Evolutionary conservation across 92 coral and sea anemone genomes (phyloP), one percentile per base, ranked within the genome.

Genomic region (Palythoa caribaeorum): DNA sequence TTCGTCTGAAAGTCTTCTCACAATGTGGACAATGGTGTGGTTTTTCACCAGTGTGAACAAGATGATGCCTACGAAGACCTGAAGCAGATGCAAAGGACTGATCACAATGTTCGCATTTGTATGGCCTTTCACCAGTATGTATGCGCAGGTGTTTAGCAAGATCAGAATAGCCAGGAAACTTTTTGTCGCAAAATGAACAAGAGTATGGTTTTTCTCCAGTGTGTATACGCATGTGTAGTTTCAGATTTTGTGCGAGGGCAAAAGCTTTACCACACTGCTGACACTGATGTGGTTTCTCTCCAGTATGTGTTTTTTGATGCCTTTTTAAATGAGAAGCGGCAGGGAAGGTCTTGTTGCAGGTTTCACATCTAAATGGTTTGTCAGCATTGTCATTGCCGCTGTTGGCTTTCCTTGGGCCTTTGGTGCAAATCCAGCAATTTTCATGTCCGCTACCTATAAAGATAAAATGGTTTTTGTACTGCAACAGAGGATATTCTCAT

Each of bases 51-150:
- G 86, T 81, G 16, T 81, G 86, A 48, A 81, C 76, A 63, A 81
- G 86, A 81, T 81, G 86, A 48, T 81, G 86, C 44, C 74, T 81
- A 51, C 86, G 86, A 65, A 81, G 86, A 20, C 86, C 74, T 10
- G 86, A 81, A 9, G 86, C 76, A 1, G 73, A 65, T 4, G 57
- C 74, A 81, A 81, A 81, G 5, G 86, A 81, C 55, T 81, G 73
- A 28, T 81, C 86, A 40, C 86, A 81, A n/a, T 81, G 75, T 65
- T 81, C 76, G 36, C 86, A 81, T 28, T 53, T 81, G 62, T 81
- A 81, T n/a, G 86, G 86, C 36, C 86, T 66, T 69, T 81, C 86
- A 9, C 86, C 86, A 44, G 86, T 81, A 60, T 81, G 86, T 44
- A 74, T 81, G 7, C 86, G 86, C 40, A 81, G 63, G 17, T 81